Evolutionary conservation across 2,797 vertebrate species (phyloP).

Genomic region (Leucoraja ocellata): DNA sequence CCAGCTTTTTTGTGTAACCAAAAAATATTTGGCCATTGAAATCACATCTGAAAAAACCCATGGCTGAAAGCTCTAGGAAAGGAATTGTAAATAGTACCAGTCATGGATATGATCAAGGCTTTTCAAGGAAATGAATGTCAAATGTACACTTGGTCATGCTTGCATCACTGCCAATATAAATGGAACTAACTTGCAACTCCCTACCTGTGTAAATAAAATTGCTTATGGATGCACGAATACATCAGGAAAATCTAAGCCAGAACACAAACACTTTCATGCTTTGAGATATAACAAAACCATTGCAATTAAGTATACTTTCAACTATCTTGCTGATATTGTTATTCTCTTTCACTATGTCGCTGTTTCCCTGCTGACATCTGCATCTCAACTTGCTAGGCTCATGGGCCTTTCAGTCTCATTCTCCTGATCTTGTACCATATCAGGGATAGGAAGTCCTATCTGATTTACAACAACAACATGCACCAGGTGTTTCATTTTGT

Average conservation of each 20-base stretch:
- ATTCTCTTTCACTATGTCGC: background rate
- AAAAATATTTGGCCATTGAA: background rate
- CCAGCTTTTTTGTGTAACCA: no score
- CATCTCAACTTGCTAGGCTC: background rate
- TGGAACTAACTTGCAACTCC: no score
- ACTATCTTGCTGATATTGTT: background rate
- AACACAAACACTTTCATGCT: background rate
- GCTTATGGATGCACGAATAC: background rate
- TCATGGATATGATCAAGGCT: background rate
- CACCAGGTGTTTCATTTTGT: background rate
- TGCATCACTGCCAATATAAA: background rate
- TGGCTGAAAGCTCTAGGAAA: background rate
- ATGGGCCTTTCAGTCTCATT: background rate
- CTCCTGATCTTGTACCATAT: background rate
- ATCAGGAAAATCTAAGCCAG: background rate
- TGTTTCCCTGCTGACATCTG: background rate
- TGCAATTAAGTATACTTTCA: background rate
- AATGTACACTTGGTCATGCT: background rate
- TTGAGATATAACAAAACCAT: background rate
- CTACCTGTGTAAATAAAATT: background rate
- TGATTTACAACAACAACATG: background rate
- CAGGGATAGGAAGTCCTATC: background rate
- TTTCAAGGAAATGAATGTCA: background rate
- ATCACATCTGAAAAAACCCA: background rate
- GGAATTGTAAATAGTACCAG: background rate